Evolutionary conservation across 2,797 vertebrate species (phyloP).

Genomic region (Melanotaenia boesemani): DNA sequence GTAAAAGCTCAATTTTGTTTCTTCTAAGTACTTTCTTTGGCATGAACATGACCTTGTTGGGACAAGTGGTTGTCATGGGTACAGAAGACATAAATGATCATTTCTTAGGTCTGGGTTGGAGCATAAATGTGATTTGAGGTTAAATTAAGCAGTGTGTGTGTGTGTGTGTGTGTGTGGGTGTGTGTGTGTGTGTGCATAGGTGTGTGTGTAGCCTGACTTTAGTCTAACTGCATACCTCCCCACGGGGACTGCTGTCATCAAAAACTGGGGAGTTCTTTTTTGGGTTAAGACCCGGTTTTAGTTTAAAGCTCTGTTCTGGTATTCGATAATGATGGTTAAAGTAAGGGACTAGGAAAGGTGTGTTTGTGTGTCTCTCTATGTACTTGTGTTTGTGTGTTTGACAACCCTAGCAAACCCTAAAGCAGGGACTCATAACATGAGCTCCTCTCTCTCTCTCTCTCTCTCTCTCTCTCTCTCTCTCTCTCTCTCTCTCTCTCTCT

Average conservation of each 20-base stretch:
- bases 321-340: not conserved
- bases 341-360: not conserved
- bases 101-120: not conserved
- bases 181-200: too few species aligned
- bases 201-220: not conserved
- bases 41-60: not conserved
- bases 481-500: too few species aligned
- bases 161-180: not conserved
- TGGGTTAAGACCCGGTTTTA: not conserved
- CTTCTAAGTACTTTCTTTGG: too few species aligned
- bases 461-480: too few species aligned
- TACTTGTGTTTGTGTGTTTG: not conserved
- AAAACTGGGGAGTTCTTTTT: not conserved
- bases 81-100: not conserved
- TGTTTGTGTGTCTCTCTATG: not conserved
- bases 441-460: too few species aligned
- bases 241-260: not conserved
- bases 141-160: not conserved
- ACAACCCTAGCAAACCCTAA: conserved; percentile 53
- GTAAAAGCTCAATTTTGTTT: not conserved
- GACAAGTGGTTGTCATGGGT: not conserved
- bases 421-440: conserved; percentile 67
- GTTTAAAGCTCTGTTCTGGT: not conserved
- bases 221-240: not conserved
- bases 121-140: not conserved